Evolutionary conservation across 2,113 vertebrate species (phyloP), one percentile per base, ranked within the genome.

Genomic region (Solea solea): DNA sequence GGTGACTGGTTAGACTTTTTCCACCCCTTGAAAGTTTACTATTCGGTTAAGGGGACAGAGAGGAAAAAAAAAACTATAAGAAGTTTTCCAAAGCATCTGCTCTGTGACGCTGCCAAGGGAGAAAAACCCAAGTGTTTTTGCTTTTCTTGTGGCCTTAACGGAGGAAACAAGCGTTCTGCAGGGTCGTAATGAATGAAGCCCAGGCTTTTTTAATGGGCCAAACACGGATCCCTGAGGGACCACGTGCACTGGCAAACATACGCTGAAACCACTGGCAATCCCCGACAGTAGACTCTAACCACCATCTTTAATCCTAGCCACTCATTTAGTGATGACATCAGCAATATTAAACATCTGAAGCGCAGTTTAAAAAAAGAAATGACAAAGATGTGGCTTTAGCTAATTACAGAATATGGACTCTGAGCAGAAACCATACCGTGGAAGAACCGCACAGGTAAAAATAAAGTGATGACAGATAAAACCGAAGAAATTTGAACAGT

Each of bases 11-110:
- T 49, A 63, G 53, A 53, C 72, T 66, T 80, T 76, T 78, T 84
- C 82, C 83, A 54, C 46, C 39, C 80, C 85, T 86, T 89, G 72
- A 85, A 84, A 77, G 70, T 84, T 75, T 46, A 88, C 42, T 50
- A 51, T 85, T 69, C 40, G 55, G 59, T 75, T 79, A 48, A 64
- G 68, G 61, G 70, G 61, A 75, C 55, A 12, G 40, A 53, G 45
- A 73, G 53, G 50, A 41, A 11, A 8, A 48, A 42, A 27, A 45
- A 44, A 72, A 74, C 78, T 70, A 28, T 67, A 83, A 84, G 60
- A 69, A 69, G 65, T 73, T 83, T 85, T 82, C 75, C 74, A 45
- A 80, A 75, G 82, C 80, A 89, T 90, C 72, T 88, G 78, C 3
- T 5, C 66, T 14, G 21, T 54, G 14, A 45, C 16, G 46, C 64